Percentiles rank a stretch among this genome's conserved stretches.
Conservation (phyloP, 1,140 invertebrate genomes). For the Holotrichia oblita region DNA sequence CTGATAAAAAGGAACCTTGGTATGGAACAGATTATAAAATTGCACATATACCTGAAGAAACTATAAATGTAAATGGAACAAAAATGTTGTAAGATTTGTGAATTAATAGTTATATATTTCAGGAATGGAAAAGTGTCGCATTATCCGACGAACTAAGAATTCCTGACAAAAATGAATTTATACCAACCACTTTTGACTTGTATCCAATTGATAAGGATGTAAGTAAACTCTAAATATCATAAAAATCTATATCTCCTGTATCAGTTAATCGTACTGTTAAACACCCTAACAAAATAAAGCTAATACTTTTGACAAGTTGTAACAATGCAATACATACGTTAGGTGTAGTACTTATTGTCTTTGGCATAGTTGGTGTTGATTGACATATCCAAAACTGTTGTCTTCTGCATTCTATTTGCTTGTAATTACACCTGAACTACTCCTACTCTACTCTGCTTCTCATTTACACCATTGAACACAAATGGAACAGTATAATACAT, state of each 20-base stretch:
- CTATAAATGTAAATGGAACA: conserved; percentile 65
- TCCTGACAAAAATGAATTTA: conserved; percentile 90
- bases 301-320: too few species aligned
- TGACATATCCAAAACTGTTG: too few species aligned
- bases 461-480: too few species aligned
- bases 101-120: conserved; percentile 31
- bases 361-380: too few species aligned
- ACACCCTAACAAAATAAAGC: neutral
- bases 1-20: conserved; percentile 79
- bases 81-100: conserved; percentile 9
- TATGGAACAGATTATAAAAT: conserved; percentile 90
- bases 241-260: too few species aligned
- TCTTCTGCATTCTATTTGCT: too few species aligned
- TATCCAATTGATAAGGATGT: conserved; percentile 72
- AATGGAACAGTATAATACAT: too few species aligned
- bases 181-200: conserved; percentile 87
- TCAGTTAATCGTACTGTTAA: too few species aligned
- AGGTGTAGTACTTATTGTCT: too few species aligned
- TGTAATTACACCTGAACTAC: too few species aligned
- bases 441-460: too few species aligned
- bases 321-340: too few species aligned
- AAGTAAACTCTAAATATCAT: conserved; percentile 54
- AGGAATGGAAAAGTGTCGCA: conserved; percentile 77
- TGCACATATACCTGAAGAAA: conserved; percentile 72
- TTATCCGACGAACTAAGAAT: conserved; percentile 75